These are phyloP conservation scores for Lucinisca nassula DNA, from an alignment of 2,888 invertebrate species.

Conservation along the genomic window DNA sequence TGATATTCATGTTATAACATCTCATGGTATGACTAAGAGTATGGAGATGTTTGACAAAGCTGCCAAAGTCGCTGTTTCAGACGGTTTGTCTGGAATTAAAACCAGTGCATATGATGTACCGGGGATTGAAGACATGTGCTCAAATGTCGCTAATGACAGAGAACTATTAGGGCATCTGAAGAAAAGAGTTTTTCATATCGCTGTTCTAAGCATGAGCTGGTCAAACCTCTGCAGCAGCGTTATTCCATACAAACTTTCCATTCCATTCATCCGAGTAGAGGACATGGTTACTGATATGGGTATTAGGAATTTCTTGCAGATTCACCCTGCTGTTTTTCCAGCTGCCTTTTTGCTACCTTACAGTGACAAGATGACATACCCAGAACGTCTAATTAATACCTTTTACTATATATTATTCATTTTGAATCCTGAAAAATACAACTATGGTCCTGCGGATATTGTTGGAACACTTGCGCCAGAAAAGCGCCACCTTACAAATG, in stretches of 20 bases:
- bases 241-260: neutral
- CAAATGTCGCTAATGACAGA: neutral
- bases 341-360: neutral
- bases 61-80: neutral
- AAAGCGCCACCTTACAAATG: conserved; percentile 7
- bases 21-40: neutral
- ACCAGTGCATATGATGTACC: neutral
- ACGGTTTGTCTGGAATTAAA: neutral
- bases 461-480: conserved; percentile 3
- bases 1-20: neutral
- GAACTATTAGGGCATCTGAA: neutral
- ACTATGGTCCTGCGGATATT: neutral
- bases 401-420: neutral
- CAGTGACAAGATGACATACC: neutral
- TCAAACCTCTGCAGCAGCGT: neutral
- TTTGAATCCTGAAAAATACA: neutral
- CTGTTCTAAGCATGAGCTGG: neutral
- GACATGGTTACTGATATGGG: neutral
- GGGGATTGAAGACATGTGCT: neutral
- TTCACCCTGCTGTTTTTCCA: neutral
- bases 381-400: neutral
- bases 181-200: neutral
- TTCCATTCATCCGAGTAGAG: neutral
- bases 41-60: neutral
- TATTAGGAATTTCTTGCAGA: no score